phyloP scores from a whole-genome alignment of 1,140 invertebrate species.

The Euura saliciscinereae region DNA sequence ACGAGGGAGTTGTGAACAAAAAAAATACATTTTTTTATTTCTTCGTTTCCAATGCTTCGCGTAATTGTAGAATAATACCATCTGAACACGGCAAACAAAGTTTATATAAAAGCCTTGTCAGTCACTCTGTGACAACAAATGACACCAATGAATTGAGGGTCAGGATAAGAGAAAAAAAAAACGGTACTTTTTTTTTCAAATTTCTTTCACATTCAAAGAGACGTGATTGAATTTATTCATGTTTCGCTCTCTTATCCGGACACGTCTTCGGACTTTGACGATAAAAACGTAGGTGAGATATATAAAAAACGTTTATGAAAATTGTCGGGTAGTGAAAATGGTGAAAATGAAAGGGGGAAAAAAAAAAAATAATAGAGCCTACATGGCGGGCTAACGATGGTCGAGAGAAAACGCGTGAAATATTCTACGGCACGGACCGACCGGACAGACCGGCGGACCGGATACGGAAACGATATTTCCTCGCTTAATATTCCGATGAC shows the following conservation, averaged over 20 bases:
- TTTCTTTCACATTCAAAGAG: no score
- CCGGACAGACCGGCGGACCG: slow-evolving; percentile 16
- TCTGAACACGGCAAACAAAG: not conserved
- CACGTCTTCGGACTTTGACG: not conserved
- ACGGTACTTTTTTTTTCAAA: no score
- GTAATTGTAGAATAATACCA: not conserved
- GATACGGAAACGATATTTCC: slow-evolving; percentile 33
- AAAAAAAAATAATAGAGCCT: not conserved
- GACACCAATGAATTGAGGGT: not conserved
- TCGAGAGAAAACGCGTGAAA: not conserved
- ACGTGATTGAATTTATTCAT: slow-evolving; percentile 31
- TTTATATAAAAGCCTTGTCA: not conserved
- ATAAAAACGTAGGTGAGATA: slow-evolving; percentile 22
- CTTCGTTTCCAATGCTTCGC: not conserved
- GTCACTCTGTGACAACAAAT: no score
- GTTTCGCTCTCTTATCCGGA: slow-evolving; percentile 19
- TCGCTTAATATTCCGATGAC: slow-evolving; percentile 38
- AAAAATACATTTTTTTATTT: not conserved
- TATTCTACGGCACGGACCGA: not conserved
- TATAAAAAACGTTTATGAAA: slow-evolving; percentile 10
- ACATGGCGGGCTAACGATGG: not conserved
- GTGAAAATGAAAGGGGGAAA: not conserved
- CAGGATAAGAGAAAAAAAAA: no score
- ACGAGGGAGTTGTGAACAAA: not conserved
- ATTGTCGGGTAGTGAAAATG: slow-evolving; percentile 12